Evolutionary conservation across 2,888 invertebrate genomes (phyloP).

Genomic region (Phlogophora meticulosa): DNA sequence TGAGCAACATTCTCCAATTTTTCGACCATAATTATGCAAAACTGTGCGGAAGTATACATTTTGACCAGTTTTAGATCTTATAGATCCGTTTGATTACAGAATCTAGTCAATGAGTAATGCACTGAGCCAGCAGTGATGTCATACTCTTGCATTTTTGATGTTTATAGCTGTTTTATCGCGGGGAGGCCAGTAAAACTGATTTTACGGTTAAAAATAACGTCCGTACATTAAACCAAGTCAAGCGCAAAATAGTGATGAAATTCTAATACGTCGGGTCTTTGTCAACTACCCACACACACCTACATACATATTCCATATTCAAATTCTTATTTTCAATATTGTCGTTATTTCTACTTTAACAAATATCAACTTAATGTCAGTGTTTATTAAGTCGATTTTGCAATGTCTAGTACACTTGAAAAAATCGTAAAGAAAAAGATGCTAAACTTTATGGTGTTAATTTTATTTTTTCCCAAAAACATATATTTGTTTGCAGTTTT

Average conservation of each 20-base stretch:
- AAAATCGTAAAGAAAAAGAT: too few relatives aligned
- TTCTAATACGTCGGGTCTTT: neutral
- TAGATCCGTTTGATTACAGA: constrained; percentile 22
- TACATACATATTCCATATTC: too few relatives aligned
- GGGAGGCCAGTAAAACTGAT: neutral
- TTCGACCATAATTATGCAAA: constrained; percentile 8
- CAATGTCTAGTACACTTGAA: too few relatives aligned
- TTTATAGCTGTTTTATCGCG: constrained; percentile 45
- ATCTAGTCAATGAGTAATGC: constrained; percentile 33
- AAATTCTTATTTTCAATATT: too few relatives aligned
- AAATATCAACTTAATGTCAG: too few relatives aligned
- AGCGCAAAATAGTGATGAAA: neutral
- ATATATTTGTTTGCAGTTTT: too few relatives aligned
- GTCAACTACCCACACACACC: too few relatives aligned
- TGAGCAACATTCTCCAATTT: constrained; percentile 13
- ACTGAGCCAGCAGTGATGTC: constrained; percentile 39
- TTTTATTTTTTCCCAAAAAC: too few relatives aligned
- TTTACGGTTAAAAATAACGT: constrained; percentile 33
- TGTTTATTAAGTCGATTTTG: too few relatives aligned
- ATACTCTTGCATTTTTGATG: constrained; percentile 29
- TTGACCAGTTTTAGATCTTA: constrained; percentile 1
- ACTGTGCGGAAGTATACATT: constrained; percentile 15
- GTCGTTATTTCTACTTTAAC: too few relatives aligned
- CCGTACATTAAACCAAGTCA: neutral
- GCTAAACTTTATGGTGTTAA: too few relatives aligned